phyloP scores from a whole-genome alignment of 2,797 vertebrate genomes.

The Acanthurus leucopareius region DNA sequence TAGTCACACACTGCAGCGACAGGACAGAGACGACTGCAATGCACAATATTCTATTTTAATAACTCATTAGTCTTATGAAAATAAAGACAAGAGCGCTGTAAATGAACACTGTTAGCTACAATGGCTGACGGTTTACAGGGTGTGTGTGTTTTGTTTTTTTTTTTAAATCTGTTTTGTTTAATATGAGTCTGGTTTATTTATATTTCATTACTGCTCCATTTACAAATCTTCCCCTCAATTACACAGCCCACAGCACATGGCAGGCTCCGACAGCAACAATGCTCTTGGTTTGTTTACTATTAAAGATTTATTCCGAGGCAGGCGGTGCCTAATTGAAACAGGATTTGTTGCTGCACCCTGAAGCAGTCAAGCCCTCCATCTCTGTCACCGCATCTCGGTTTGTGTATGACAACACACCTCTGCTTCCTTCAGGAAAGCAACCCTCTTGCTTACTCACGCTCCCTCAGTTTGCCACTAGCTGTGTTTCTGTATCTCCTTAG shows the following conservation, averaged over 20 bases:
- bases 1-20: conserved; percentile 3
- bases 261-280: conserved; percentile 28
- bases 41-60: background rate
- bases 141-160: background rate
- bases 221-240: conserved; percentile 45
- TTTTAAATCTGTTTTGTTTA: conserved; percentile 36
- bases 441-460: conserved; percentile 16
- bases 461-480: conserved; percentile 15
- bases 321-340: conserved; percentile 45
- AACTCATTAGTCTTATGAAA: conserved; percentile 20
- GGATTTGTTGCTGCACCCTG: conserved; percentile 35
- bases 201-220: conserved; percentile 52
- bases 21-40: background rate
- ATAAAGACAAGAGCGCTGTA: background rate
- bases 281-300: conserved; percentile 56
- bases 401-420: conserved; percentile 37
- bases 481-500: conserved; percentile 24
- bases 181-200: conserved; percentile 40
- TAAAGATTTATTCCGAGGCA: conserved; percentile 63
- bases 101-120: conserved; percentile 8
- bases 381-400: conserved; percentile 23
- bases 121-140: background rate
- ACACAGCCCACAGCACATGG: conserved; percentile 29
- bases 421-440: conserved; percentile 36
- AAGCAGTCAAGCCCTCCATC: conserved; percentile 36